phyloP scores from a whole-genome alignment of 2,888 invertebrate species.

The Drosophila lutescens region DNA sequence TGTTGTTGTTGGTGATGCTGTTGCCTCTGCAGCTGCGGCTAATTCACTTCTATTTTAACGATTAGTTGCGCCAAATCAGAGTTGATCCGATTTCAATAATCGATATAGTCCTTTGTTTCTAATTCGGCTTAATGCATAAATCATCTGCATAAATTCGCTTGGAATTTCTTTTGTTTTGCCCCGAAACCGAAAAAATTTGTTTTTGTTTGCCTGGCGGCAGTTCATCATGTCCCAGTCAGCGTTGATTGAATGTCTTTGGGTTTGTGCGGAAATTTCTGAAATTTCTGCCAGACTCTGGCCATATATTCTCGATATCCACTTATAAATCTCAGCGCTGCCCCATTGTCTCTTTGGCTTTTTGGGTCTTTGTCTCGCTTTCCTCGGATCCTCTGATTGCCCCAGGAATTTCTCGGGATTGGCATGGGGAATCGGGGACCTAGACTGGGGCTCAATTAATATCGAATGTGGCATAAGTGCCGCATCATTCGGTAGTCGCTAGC shows the following conservation, averaged over 20 bases:
- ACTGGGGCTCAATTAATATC: constrained; percentile 58
- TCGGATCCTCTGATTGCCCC: neutral
- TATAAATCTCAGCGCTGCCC: constrained; percentile 59
- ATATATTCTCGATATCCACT: constrained; percentile 52
- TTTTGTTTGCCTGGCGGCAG: constrained; percentile 46
- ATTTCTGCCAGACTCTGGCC: constrained; percentile 55
- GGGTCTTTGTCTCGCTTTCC: constrained; percentile 14
- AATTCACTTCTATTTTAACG: constrained; percentile 41
- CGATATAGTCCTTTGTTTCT: constrained; percentile 32
- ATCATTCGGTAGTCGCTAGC: constrained; percentile 62
- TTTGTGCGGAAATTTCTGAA: constrained; percentile 64
- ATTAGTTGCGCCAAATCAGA: constrained; percentile 17
- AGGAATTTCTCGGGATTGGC: constrained; percentile 11
- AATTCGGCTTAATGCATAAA: constrained; percentile 65
- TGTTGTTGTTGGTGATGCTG: constrained; percentile 50
- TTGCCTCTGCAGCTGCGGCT: constrained; percentile 23
- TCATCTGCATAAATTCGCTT: constrained; percentile 79
- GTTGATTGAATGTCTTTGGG: constrained; percentile 74
- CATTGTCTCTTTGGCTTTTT: constrained; percentile 35
- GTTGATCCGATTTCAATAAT: constrained; percentile 4
- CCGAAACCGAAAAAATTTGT: constrained; percentile 21
- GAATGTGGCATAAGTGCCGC: constrained; percentile 66
- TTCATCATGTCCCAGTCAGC: constrained; percentile 57
- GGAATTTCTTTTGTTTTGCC: constrained; percentile 77
- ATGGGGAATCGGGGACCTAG: neutral